These are phyloP conservation scores for Cactoblastis cactorum DNA, from an alignment of 2,888 invertebrate genomes.

Conservation along the genomic window DNA sequence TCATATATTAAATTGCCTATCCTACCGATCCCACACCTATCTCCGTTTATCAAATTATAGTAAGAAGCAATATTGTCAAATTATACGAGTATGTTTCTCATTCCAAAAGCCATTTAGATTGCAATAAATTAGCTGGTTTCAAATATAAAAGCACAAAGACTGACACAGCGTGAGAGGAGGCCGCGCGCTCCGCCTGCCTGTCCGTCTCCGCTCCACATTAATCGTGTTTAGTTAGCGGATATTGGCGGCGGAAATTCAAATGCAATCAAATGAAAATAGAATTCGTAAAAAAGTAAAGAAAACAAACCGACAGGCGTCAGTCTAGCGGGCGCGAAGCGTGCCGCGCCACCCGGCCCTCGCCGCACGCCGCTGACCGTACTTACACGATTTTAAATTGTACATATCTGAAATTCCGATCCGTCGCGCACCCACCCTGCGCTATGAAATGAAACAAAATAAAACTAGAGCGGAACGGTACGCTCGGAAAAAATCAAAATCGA, in stretches of 20 bases:
- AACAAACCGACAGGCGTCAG: constrained; percentile 78
- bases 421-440: constrained; percentile 77
- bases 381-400: constrained; percentile 80
- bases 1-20: no score
- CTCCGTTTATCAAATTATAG: no score
- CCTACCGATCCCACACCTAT: no score
- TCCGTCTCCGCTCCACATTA: constrained; percentile 76
- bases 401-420: constrained; percentile 80
- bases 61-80: constrained; percentile 20
- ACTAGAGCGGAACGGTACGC: constrained; percentile 67
- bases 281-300: constrained; percentile 77
- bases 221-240: constrained; percentile 81
- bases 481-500: constrained; percentile 78
- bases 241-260: constrained; percentile 79
- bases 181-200: constrained; percentile 56
- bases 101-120: constrained; percentile 65
- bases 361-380: constrained; percentile 75
- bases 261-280: constrained; percentile 80
- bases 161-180: constrained; percentile 54
- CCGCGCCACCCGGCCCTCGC: constrained; percentile 38
- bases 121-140: constrained; percentile 77
- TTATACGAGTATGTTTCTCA: constrained; percentile 25
- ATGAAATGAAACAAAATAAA: constrained; percentile 80
- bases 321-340: constrained; percentile 60
- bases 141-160: constrained; percentile 78